Conservation (phyloP, 2,113 vertebrate species). For the Camelus dromedarius region DNA sequence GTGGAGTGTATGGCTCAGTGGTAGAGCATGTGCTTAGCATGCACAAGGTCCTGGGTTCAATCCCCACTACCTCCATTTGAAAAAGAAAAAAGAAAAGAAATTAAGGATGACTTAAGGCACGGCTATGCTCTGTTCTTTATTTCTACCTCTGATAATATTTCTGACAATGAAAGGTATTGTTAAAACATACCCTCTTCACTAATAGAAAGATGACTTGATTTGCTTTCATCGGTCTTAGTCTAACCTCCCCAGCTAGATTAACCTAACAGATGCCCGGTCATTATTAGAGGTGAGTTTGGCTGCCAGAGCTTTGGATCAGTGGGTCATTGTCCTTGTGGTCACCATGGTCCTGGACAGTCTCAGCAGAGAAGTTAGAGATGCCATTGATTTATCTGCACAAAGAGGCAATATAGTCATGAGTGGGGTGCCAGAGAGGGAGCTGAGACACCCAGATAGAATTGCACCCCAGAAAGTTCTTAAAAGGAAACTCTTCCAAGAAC, state of each 20-base stretch:
- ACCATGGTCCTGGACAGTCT: background rate
- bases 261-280: background rate
- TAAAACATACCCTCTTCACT: background rate
- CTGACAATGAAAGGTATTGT: background rate
- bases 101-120: accelerated
- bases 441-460: background rate
- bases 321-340: background rate
- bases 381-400: background rate
- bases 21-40: too few species aligned
- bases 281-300: background rate
- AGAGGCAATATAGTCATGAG: background rate
- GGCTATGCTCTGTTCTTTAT: background rate
- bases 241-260: background rate
- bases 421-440: background rate
- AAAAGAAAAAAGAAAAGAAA: background rate
- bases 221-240: background rate
- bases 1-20: too few species aligned
- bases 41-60: too few species aligned
- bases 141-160: background rate
- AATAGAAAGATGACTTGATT: background rate
- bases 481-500: background rate
- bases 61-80: too few species aligned
- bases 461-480: background rate
- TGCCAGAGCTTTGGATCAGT: background rate
- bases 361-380: background rate